These are phyloP conservation scores for Muscidifurax raptorellus DNA, from an alignment of 1,140 invertebrate genomes.

Conservation along the genomic window DNA sequence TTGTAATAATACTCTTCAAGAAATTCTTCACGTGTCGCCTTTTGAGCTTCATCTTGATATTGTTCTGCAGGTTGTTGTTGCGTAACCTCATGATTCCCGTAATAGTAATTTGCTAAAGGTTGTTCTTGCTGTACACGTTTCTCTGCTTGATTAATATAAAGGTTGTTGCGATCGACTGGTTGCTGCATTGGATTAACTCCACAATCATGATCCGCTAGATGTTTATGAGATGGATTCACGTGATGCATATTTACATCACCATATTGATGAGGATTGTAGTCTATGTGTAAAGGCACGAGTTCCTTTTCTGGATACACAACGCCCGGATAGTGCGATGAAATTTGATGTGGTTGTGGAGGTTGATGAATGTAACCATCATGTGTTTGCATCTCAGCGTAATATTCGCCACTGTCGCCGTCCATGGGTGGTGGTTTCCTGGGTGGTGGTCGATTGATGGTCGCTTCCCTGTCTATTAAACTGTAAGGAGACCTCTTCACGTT, in stretches of 20 bases:
- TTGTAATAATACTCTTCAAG: not conserved
- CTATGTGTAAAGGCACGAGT: not conserved
- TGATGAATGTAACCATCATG: not conserved
- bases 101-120: not conserved
- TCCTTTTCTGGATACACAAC: not conserved
- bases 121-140: too few species aligned
- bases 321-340: not conserved
- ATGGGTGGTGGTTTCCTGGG: not conserved
- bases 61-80: not conserved
- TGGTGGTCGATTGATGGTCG: not conserved
- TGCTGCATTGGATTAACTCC: not conserved
- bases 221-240: not conserved
- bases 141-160: too few species aligned
- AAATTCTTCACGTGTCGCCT: not conserved
- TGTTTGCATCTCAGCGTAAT: not conserved
- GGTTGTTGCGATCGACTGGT: too few species aligned
- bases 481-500: constrained; percentile 30
- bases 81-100: not conserved
- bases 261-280: constrained; percentile 3
- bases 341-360: not conserved
- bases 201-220: not conserved
- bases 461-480: not conserved
- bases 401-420: not conserved
- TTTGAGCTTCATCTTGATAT: not conserved
- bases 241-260: not conserved